These are phyloP conservation scores for Neopelma chrysocephalum DNA, from an alignment of 2,797 vertebrate genomes.

Conservation along the genomic window DNA sequence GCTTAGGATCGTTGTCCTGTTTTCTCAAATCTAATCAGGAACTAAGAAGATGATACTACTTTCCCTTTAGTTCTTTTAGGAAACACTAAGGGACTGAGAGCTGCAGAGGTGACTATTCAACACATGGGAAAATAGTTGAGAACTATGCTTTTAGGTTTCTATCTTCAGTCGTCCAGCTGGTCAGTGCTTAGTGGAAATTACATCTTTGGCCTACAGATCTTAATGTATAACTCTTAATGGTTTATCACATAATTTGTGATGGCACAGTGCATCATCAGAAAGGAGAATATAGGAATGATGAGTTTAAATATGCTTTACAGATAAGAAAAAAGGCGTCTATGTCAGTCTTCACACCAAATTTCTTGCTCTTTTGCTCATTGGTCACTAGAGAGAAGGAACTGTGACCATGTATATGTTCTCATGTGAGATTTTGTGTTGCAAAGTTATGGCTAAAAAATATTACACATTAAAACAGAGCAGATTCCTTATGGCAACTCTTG, in stretches of 20 bases:
- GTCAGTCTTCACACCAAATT: neutral
- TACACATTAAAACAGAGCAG: constrained; percentile 70
- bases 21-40: neutral
- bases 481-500: constrained; percentile 76
- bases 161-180: neutral
- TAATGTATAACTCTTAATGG: neutral
- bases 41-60: neutral
- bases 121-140: neutral
- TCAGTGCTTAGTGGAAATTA: neutral
- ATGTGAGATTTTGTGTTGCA: constrained; percentile 32
- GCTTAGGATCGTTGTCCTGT: neutral
- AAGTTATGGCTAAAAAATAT: constrained; percentile 68
- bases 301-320: neutral
- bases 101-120: neutral
- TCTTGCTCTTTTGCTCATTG: neutral
- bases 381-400: neutral
- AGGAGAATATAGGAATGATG: neutral
- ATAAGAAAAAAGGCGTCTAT: neutral
- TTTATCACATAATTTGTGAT: neutral
- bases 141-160: neutral
- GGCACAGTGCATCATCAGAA: neutral
- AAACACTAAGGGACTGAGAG: neutral
- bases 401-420: neutral
- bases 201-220: neutral
- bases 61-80: neutral